A percentile compares a stretch with the other conserved stretches of the same genome.
Evolutionary conservation across 2,113 vertebrate species (phyloP).

Genomic region (Ageneiosus marmoratus): DNA sequence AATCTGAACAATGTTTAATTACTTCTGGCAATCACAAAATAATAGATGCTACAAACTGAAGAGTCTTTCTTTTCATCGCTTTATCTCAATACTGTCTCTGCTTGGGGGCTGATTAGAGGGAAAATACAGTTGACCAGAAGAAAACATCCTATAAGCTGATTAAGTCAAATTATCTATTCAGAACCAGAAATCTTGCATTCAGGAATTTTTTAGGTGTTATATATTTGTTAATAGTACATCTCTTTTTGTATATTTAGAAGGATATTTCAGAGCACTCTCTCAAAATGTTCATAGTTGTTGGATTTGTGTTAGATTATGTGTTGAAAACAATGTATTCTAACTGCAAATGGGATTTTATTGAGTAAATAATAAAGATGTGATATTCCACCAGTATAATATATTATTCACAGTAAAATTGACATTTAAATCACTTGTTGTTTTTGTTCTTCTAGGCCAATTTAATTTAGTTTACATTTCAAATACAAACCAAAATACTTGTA

Average conservation of each 20-base stretch:
- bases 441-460: not conserved
- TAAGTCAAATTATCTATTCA: not conserved
- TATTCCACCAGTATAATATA: too few species aligned
- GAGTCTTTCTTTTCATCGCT: not conserved
- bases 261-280: not conserved
- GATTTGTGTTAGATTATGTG: not conserved
- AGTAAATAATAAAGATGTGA: not conserved
- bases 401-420: not conserved
- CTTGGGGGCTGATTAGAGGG: too few species aligned
- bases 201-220: not conserved
- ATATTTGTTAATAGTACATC: too few species aligned
- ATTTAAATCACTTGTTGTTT: not conserved
- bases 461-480: not conserved
- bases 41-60: not conserved
- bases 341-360: not conserved
- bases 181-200: not conserved
- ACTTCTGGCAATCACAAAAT: not conserved
- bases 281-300: too few species aligned
- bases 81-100: not conserved
- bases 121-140: not conserved
- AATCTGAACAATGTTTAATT: constrained; percentile 11
- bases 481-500: not conserved
- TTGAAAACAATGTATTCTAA: not conserved
- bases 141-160: not conserved
- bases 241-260: not conserved